Base-by-base conservation (phyloP, 2,797 vertebrate species). In the Centroberyx gerrardi region DNA sequence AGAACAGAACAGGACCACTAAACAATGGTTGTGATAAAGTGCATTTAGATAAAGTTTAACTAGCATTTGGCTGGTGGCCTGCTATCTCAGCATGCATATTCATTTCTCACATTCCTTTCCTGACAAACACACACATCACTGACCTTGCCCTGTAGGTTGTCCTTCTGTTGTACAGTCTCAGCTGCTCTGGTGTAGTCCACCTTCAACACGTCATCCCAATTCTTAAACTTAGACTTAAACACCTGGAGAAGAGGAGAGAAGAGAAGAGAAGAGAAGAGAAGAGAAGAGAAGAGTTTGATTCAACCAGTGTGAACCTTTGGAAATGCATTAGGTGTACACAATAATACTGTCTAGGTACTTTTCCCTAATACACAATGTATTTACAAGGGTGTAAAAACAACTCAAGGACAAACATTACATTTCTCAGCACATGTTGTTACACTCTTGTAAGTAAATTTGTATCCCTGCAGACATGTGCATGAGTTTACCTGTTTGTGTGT, bases 151-250 rank as follows among this genome's bases (percentile, higher is more conserved):
- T 94, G 91, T 2, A 99, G 93, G 52, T 95, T 95, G 0, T 88
- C 90, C 0, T 74, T 90, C 84, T 98, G 95, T 53, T 96, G 91
- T 48, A 99, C 96, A 0, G 93, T 95, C 88, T 99, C 98, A 0
- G 98, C 98, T 0, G 97, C 98, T 80, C 97, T 95, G 38, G 97
- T 99, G 88, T 99, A 99, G 84, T 99, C 98, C 85, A 99, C 98
- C 0, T 94, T 96, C 87, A 99, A 79, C 49, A 99, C 97, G 0
- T 99, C 98, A 0, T 99, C 98, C 98, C 98, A 99, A 81, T 99
- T 99, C 93, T 97, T 99, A 90, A 99, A 99, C 88, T 97, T 99
- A 72, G 98, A 97, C 81, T 99, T 99, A 83, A 97, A 99, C 73
- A 99, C 97, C 98, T 99, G 65, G 36, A 0, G 31, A 44, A 27